Percentiles rank a stretch among this genome's conserved stretches.
Conservation (phyloP, 1,140 invertebrate genomes). For the Zaprionus taronus region DNA sequence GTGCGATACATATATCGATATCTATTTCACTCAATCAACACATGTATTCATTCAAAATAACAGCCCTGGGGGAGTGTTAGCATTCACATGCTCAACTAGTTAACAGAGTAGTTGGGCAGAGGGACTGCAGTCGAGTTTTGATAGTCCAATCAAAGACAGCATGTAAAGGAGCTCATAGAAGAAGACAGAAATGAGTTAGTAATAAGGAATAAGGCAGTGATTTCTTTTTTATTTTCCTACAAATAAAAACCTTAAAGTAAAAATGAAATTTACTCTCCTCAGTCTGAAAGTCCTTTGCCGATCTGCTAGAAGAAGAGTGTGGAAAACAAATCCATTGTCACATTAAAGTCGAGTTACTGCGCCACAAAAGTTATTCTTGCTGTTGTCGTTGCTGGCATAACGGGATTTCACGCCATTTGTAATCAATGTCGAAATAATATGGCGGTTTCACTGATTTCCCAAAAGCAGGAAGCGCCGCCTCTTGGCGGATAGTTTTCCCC, state of each 20-base stretch:
- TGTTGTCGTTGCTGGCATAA: slow-evolving; percentile 24
- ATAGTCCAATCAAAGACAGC: background rate
- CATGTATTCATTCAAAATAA: slow-evolving; percentile 34
- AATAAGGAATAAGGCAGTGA: too few species aligned
- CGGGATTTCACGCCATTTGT: slow-evolving; percentile 53
- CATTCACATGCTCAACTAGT: background rate
- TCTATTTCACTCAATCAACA: slow-evolving; percentile 52
- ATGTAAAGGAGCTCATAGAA: background rate
- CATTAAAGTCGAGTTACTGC: slow-evolving; percentile 42
- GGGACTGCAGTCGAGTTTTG: background rate
- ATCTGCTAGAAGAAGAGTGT: background rate
- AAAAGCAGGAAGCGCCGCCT: slow-evolving; percentile 35
- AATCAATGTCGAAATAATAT: slow-evolving; percentile 70
- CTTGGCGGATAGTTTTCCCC: slow-evolving; percentile 53
- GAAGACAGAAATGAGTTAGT: too few species aligned
- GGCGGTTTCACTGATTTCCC: slow-evolving; percentile 61
- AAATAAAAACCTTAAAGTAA: too few species aligned
- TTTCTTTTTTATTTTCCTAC: too few species aligned
- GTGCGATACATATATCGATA: slow-evolving; percentile 22
- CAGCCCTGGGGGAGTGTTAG: background rate
- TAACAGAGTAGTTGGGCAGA: background rate
- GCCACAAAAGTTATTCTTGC: slow-evolving; percentile 9
- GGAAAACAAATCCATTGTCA: slow-evolving; percentile 35
- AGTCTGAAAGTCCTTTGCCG: background rate
- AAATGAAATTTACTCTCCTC: too few species aligned